A percentile compares a stretch with the other conserved stretches of the same genome.
Evolutionary conservation across 2,113 vertebrate species (phyloP).

Genomic region (Podarcis raffonei): DNA sequence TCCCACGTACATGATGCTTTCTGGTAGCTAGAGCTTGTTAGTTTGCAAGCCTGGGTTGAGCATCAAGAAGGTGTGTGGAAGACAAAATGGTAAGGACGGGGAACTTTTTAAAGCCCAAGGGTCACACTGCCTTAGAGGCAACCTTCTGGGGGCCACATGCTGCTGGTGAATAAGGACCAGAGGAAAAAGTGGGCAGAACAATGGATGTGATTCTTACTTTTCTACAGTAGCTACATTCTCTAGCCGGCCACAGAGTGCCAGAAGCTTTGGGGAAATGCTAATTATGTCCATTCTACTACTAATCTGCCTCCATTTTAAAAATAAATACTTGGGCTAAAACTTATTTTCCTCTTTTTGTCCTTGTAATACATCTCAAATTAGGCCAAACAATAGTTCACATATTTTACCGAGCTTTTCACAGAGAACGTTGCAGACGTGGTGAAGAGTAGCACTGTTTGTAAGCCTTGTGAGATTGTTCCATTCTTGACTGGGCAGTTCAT

Average conservation of each 20-base stretch:
- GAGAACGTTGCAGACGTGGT: background rate
- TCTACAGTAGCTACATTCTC: too few relatives aligned
- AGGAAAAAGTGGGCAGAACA: too few relatives aligned
- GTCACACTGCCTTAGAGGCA: too few relatives aligned
- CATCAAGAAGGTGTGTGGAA: background rate
- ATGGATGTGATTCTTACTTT: too few relatives aligned
- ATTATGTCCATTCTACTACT: too few relatives aligned
- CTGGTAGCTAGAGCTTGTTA: background rate
- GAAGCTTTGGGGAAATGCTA: background rate
- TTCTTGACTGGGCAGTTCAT: background rate
- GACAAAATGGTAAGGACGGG: background rate
- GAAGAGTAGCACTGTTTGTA: background rate
- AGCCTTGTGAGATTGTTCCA: background rate
- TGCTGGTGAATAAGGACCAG: too few relatives aligned
- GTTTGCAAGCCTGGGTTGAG: background rate
- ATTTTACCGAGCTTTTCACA: background rate
- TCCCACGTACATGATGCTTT: background rate
- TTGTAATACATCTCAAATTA: background rate
- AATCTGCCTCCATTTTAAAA: too few relatives aligned
- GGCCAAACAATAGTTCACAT: background rate
- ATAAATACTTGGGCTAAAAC: background rate
- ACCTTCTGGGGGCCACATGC: too few relatives aligned
- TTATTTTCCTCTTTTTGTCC: background rate
- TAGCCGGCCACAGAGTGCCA: background rate
- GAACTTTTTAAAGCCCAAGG: too few relatives aligned